Base-by-base conservation (phyloP, 2,888 invertebrate genomes). In the Teleogryllus oceanicus region DNA sequence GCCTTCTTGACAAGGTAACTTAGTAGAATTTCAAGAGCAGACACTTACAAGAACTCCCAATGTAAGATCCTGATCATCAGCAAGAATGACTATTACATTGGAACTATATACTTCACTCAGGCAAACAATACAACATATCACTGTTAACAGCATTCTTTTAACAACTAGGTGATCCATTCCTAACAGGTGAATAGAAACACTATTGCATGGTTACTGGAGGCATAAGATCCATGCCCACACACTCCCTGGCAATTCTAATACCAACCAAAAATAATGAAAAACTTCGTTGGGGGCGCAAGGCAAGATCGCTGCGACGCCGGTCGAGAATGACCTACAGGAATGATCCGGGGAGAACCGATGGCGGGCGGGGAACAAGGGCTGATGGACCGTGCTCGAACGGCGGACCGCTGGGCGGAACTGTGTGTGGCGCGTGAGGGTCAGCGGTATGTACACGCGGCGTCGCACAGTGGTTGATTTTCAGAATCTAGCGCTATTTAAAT, bases 21-120 rank as follows among this genome's bases (percentile, higher is more conserved):
- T 37, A 4, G 4, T 24, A 37, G 37, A 37, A 37, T 37, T 37
- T 37, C 13, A 62, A n/a, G 62, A 62, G n/a, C 4, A 62, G 50
- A 78, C 62, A 82, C 90, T 89, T 89, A 94, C 94, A 91, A 95
- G 90, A 78, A 95, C 93, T 85, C 93, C 92, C 78, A 96, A 87
- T n/a, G 90, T 87, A 4, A 91, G 88, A 89, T 96, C 96, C 87
- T 96, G 95, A 88, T 96, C 96, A 86, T 97, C 96, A 0, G 94
- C 94, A 79, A 96, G 85, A 83, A 96, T 89, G 74, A 96, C 85
- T 77, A 96, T 89, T 85, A 96, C 92, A 87, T 96, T 96, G 50
- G 79, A 62, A 20, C 50, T 11, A 49, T 8, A 1, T n/a, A 62
- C 8, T 62, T 62, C 62, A 62, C 62, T 62, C 62, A 62, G n/a